Percentiles rank a stretch among this genome's conserved stretches.
phyloP scores from a whole-genome alignment of 1,140 invertebrate species.

The Drosophila pallidifrons region DNA sequence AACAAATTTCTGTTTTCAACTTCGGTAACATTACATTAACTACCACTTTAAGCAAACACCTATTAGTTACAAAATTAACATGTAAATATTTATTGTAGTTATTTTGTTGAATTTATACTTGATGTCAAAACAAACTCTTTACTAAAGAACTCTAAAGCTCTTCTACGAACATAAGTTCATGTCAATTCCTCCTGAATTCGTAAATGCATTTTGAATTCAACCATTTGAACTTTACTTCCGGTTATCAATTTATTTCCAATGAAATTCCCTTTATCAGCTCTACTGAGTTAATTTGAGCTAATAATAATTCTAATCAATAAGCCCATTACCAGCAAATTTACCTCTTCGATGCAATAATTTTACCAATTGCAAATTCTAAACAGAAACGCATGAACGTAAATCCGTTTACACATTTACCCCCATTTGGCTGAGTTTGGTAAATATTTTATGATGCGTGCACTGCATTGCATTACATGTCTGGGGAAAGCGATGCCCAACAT shows the following conservation, averaged over 20 bases:
- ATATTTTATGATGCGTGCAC: slow-evolving; percentile 70
- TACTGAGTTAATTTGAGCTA: not conserved
- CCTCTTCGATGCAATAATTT: not conserved
- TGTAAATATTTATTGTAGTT: too few species aligned
- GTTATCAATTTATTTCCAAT: not conserved
- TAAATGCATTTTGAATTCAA: not conserved
- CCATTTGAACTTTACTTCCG: not conserved
- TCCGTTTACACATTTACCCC: slow-evolving; percentile 58
- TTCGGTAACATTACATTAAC: too few species aligned
- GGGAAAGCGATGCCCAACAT: slow-evolving; percentile 16
- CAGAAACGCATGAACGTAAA: slow-evolving; percentile 58
- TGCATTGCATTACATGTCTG: slow-evolving; percentile 52
- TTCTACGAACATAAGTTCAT: too few species aligned
- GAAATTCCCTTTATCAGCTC: not conserved
- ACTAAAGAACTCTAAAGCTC: too few species aligned
- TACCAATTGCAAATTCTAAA: slow-evolving; percentile 28
- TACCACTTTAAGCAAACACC: too few species aligned
- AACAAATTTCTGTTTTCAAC: too few species aligned
- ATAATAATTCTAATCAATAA: slow-evolving; percentile 26
- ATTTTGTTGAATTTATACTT: too few species aligned
- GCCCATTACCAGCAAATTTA: not conserved
- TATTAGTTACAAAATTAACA: too few species aligned
- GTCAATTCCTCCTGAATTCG: too few species aligned
- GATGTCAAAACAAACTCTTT: too few species aligned
- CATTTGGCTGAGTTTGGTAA: slow-evolving; percentile 59